These are phyloP conservation scores for Drosophila lutescens DNA, from an alignment of 2,888 invertebrate species.

Conservation along the genomic window DNA sequence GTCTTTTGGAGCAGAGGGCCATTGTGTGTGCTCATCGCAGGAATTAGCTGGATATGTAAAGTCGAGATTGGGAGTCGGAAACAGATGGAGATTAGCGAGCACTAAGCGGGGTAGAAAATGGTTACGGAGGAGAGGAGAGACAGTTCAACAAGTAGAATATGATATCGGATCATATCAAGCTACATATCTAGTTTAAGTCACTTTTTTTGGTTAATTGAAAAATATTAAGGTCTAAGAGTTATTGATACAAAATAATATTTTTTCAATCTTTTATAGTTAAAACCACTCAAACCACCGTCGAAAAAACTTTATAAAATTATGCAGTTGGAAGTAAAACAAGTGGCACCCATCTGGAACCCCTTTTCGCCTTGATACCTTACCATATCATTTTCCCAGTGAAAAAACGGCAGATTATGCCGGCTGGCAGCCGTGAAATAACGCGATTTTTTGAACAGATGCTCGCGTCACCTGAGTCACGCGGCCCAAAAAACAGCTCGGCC, in stretches of 20 bases:
- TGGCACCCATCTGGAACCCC: constrained; percentile 7
- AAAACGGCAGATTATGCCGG: constrained; percentile 13
- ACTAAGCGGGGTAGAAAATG: constrained; percentile 4
- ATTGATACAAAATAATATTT: too few species aligned
- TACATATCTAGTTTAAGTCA: too few species aligned
- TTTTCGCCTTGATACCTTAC: not conserved
- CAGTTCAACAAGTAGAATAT: constrained; percentile 28
- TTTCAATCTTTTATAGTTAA: too few species aligned
- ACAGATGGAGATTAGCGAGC: constrained; percentile 19
- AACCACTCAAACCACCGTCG: too few species aligned
- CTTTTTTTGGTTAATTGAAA: too few species aligned
- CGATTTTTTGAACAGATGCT: constrained; percentile 28
- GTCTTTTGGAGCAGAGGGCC: not conserved
- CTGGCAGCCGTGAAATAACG: constrained; percentile 56
- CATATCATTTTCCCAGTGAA: constrained; percentile 1
- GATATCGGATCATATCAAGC: not conserved
- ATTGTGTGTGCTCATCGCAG: constrained; percentile 29
- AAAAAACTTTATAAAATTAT: not conserved
- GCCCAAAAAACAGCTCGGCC: constrained; percentile 35
- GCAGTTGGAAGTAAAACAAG: not conserved
- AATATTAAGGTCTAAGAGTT: too few species aligned
- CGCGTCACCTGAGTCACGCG: constrained; percentile 19
- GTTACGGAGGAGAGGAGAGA: not conserved
- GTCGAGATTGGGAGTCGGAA: constrained; percentile 16
- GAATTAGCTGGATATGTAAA: constrained; percentile 35